Base-by-base conservation (phyloP, 2,113 vertebrate species). In the Anolis sagrei region DNA sequence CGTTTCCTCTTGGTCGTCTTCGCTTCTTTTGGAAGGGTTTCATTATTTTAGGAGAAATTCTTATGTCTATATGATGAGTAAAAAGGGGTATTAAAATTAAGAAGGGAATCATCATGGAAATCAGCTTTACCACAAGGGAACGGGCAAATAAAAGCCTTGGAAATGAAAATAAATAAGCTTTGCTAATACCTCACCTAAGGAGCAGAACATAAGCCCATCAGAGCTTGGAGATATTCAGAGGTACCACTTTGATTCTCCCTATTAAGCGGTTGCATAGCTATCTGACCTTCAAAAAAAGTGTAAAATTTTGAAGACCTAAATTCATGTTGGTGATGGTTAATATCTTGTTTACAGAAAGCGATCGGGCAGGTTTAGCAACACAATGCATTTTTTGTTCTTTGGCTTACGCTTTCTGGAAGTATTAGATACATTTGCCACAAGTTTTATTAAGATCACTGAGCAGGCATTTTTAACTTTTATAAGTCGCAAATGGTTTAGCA, bases 81-180 rank as follows among this genome's bases (percentile, higher is more conserved):
- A 98, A n/a, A 98, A 98, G 97, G 97, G 97, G 97, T 98, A 98
- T 99, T 99, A 99, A 98, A 98, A 98, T 98, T 97, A 99, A 98
- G 97, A 97, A 97, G 97, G 97, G 98, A 98, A 98, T 98, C 98
- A 97, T 98, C 96, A 97, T 97, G 97, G 98, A 97, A 98, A 99
- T 99, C 97, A 97, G 97, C 97, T 97, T 97, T 97, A 97, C 97
- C 98, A 98, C 98, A 96, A 97, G 98, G 97, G 97, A 98, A 96
- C 93, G 94, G 97, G 97, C 96, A 97, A 98, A 98, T 98, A 98
- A 98, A 98, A 98, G 97, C 97, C 95, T 93, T 95, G 97, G 97
- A 98, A 99, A 98, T 98, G 97, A 98, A 98, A 99, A 98, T 98
- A 99, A 99, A 99, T 98, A 99, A 98, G 97, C 98, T 98, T 97